Conservation (phyloP, 2,113 vertebrate genomes). For the Fukomys damarensis region DNA sequence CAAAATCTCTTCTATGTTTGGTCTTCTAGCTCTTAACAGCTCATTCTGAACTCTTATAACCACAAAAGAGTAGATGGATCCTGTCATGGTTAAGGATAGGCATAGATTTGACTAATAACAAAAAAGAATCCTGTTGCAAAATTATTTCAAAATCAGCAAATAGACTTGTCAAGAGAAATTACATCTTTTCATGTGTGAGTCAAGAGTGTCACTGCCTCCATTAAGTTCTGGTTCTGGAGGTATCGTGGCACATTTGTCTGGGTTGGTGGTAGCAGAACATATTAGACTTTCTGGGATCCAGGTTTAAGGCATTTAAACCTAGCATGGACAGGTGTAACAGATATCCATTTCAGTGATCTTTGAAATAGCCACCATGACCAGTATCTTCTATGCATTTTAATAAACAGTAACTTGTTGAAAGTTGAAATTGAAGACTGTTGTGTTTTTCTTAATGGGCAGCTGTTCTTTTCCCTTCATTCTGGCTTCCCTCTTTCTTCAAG, state of each 20-base stretch:
- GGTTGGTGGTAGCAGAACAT: background rate
- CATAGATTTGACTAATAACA: background rate
- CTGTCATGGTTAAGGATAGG: background rate
- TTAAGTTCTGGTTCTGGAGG: background rate
- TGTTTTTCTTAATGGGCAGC: background rate
- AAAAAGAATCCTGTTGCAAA: constrained; percentile 1
- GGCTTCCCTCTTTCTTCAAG: background rate
- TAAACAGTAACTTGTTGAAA: background rate
- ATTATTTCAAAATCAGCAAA: background rate
- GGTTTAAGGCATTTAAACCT: background rate
- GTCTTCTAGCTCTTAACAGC: background rate
- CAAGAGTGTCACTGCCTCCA: background rate
- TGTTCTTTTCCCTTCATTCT: background rate
- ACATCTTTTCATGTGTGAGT: background rate
- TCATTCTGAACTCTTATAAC: background rate
- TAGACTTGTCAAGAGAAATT: background rate
- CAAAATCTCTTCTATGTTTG: background rate
- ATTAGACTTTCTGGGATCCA: background rate
- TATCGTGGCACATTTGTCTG: background rate
- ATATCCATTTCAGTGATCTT: background rate
- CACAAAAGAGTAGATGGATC: background rate
- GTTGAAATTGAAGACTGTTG: background rate
- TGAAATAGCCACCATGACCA: background rate
- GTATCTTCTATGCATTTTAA: background rate
- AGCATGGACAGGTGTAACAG: background rate